Evolutionary conservation across 2,888 invertebrate genomes (phyloP).

Genomic region (Philhelius pedissequus): DNA sequence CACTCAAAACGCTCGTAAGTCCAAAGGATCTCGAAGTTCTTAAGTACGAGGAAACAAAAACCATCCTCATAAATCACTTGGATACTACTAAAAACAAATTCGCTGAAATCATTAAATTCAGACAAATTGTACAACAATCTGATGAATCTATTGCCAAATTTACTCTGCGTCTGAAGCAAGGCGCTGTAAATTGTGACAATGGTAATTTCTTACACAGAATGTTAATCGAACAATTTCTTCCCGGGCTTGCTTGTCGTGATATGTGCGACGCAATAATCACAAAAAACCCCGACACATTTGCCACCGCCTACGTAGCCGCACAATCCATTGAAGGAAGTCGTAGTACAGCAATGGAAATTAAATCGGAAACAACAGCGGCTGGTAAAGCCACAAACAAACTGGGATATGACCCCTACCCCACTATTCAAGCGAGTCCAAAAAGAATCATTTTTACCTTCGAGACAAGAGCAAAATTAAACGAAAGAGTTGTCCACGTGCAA

Average conservation of each 20-base stretch:
- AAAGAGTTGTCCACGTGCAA: slow-evolving; percentile 38
- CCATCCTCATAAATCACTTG: too few relatives aligned
- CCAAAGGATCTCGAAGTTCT: neutral
- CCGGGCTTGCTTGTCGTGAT: too few relatives aligned
- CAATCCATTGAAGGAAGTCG: neutral
- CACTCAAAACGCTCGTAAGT: slow-evolving; percentile 29
- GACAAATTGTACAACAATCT: too few relatives aligned
- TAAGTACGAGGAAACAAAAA: neutral
- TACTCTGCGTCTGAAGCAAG: too few relatives aligned
- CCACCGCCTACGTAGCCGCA: slow-evolving; percentile 23
- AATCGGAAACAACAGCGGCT: neutral
- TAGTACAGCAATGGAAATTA: neutral
- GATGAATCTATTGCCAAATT: too few relatives aligned
- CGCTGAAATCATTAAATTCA: too few relatives aligned
- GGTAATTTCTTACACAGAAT: slow-evolving; percentile 22
- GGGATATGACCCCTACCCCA: neutral
- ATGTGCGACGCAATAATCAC: too few relatives aligned
- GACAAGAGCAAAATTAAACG: slow-evolving; percentile 5
- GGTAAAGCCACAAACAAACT: neutral
- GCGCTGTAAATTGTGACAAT: slow-evolving; percentile 11
- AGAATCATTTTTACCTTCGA: neutral
- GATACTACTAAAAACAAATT: too few relatives aligned
- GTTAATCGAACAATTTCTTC: slow-evolving; percentile 7
- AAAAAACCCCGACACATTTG: too few relatives aligned
- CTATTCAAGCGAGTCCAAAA: neutral